Evolutionary conservation across 2,797 vertebrate species (phyloP), one percentile per base, ranked within the genome.

Genomic region (Chelonia mydas): DNA sequence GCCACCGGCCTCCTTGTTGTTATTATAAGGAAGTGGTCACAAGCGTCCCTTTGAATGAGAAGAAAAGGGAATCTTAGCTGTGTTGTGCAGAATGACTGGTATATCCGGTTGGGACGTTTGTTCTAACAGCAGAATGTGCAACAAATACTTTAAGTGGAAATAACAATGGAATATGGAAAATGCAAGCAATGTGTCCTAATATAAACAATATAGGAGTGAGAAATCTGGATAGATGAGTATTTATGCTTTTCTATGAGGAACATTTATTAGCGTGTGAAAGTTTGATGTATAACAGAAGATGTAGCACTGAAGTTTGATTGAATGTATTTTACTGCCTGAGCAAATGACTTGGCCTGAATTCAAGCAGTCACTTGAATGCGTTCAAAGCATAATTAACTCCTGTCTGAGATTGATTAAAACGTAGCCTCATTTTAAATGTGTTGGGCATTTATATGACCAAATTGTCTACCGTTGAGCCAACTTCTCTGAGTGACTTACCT

Each of bases 251-350:
- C 28, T 53, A 80, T 88, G 28, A 45, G 53, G 92, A 92, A 78
- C 49, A 5, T 93, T 93, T 93, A 81, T 91, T 95, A 51, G 33
- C n/a, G 86, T 72, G 13, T 1, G 3, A 2, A n/a, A 81, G 10
- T 23, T 54, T 33, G 49, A 87, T 89, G 78, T 13, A 27, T 59
- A 89, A 92, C 68, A 91, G 89, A 94, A 95, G 93, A 49, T 57
- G 86, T 91, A 54, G 80, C 54, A 57, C 80, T 2, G 1, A 94
- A 82, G 50, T 50, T 50, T 61, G 0, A 61, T 95, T 47, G 45
- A 31, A 77, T 92, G 33, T 47, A 53, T 93, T 91, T 89, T 61
- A 31, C 1, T 7, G 3, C 12, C 55, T 68, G 13, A 89, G 88
- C n/a, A 90, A 83, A 87, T 41, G 55, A 17, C 45, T 81, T 7